Evolutionary conservation across 2,797 vertebrate species (phyloP), one percentile per base, ranked within the genome.

Genomic region (Fistularia tabacaria): DNA sequence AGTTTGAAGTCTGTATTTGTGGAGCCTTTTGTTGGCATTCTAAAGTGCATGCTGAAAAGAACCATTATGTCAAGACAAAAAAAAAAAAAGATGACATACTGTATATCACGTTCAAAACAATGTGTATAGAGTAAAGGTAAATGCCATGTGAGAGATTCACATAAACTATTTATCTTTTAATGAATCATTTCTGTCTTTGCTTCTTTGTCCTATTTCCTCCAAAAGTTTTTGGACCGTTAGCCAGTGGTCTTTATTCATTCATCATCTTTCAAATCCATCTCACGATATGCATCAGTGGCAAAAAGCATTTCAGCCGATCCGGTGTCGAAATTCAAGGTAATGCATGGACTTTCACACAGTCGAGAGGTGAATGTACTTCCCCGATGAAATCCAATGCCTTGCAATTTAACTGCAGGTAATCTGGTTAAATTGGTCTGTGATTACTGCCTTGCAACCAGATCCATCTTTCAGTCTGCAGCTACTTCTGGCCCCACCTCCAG

Each of bases 1-100:
- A 89, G 83, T 87, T 91, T 83, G 87, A 86, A 84, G 81, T 91
- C 80, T 92, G 90, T 94, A 77, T 91, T 73, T 0, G 92, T 95
- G 88, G 83, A 92, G 86, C 84, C 92, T 73, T 92, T 87, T 91
- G 91, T 93, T 91, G 90, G 85, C 88, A 86, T 91, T 91, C 91
- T 89, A 83, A 93, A 90, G 85, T 94, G 94, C 94, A 95, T 96
- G 89, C 89, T 85, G 72, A 88, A 87, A 85, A 84, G 82, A 83
- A 82, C 79, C 85, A 88, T 90, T 85, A 73, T 92, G 92, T 87
- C 88, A 87, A 86, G 77, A 42, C 83, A 79, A 74, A 67, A 66
- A 68, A 47, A 57, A 11, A 63, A 76, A 50, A 25, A 54, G 15
- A 59, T 62, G 70, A 73, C 68, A 66, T 60, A 71, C 64, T 81